Base-by-base conservation (phyloP, 2,888 invertebrate genomes). In the Charanyca ferruginea region DNA sequence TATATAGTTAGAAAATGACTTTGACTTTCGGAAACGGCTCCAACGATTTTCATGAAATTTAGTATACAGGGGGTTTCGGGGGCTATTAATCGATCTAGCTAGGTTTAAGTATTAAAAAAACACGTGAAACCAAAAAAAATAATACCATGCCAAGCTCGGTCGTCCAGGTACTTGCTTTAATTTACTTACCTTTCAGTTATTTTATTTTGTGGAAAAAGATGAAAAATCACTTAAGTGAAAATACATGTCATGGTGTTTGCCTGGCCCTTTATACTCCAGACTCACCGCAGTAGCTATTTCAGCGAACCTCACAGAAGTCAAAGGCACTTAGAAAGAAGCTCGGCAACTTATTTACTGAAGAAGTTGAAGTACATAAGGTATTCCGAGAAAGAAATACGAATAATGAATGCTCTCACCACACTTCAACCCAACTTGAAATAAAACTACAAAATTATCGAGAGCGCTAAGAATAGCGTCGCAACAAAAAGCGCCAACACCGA, bases 401-500 rank as follows among this genome's bases (percentile, higher is more conserved):
- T 35, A 35, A 32, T n/a, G 35, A 22, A 35, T n/a, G 11, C 16
- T 28, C n/a, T 38, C 38, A 38, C 38, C 38, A 16, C 38, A 16
- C 16, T 38, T 16, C 38, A 38, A 38, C 13, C 18, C 18, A 23
- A 2, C 38, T 38, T 32, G 9, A 48, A 52, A 54, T 41, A 7
- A 42, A 47, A 54, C 22, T 62, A 38, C 11, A 25, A 28, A 48
- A 52, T 63, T 51, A 22, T 28, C 45, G 54, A 74, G 23, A 51
- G 8, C 28, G 16, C 23, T 38, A 68, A 57, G 32, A 63, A 55
- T 35, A 35, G 41, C 13, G 47, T 32, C 32, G 8, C 41, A 22
- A 28, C 41, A 61, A 65, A 73, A 66, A 66, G 63, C 41, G 48
- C 45, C 22, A 64, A 62, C 62, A 54, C 28, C 16, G 61, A 55